Base-by-base conservation (phyloP, 2,797 vertebrate species). In the Babyrousa celebensis region DNA sequence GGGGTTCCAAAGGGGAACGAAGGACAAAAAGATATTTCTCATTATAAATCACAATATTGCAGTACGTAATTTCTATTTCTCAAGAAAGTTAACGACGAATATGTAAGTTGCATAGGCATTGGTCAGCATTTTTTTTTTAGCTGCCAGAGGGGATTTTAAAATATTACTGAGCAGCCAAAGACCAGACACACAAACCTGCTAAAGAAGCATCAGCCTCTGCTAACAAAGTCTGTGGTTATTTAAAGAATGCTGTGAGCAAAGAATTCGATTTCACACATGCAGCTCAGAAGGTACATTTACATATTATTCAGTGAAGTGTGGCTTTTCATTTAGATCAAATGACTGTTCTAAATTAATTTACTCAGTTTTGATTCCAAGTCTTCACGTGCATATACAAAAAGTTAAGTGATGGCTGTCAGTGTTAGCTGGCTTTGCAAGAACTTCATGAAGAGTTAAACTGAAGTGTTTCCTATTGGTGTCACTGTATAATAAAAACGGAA, bases 251-350 rank as follows among this genome's bases (percentile, higher is more conserved):
- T 18, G 16, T 4, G 68, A 27, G 25, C 54, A 6, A 36, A 75
- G 54, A 70, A 27, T 17, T 25, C 7, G 17, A 58, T 15, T 80
- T 89, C 63, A n/a, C 12, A 74, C 32, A 32, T 5, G 16, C 48
- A 60, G 94, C 60, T 89, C 92, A 48, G 89, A 63, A 85, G 62
- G 79, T 2, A 16, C 62, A 75, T 85, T 75, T 77, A 20, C 68
- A 52, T 87, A 85, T 65, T 32, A 43, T 29, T 80, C 43, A 40
- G 88, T 63, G 79, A 89, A 80, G 92, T 89, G 67, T 70, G 84
- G 54, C 21, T 58, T 79, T 94, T 68, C 72, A 79, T 85, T 94
- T 68, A 74, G 72, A 88, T 91, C 71, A 80, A 95, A 85, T 60
- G 72, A 89, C 79, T 29, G 70, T 40, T 83, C 86, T 72, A 84